Conservation (phyloP, 2,797 vertebrate genomes). For the Acipenser transmontanus region DNA sequence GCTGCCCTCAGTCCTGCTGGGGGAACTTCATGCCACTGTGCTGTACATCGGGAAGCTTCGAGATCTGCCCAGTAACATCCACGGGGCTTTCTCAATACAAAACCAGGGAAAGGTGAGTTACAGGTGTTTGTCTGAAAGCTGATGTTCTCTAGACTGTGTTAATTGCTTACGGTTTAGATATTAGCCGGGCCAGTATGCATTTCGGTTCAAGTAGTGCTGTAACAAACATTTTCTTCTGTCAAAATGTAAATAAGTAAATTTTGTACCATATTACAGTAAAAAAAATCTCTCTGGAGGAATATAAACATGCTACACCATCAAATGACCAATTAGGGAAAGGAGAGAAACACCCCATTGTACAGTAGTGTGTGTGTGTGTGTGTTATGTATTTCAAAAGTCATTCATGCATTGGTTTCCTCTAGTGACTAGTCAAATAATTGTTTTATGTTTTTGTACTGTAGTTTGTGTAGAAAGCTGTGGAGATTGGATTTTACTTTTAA, state of each 20-base stretch:
- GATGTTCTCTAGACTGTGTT: background rate
- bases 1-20: constrained; percentile 75
- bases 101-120: constrained; percentile 80
- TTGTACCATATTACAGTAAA: too few species aligned
- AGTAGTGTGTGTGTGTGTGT: background rate
- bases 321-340: too few species aligned
- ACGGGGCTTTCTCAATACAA: constrained; percentile 72
- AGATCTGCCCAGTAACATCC: constrained; percentile 69
- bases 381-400: background rate
- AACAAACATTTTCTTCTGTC: too few species aligned
- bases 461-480: background rate
- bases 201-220: too few species aligned
- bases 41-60: constrained; percentile 71
- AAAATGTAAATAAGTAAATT: too few species aligned
- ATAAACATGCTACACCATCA: too few species aligned
- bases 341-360: too few species aligned
- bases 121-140: background rate
- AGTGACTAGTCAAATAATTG: background rate
- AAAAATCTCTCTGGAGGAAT: too few species aligned
- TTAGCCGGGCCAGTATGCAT: too few species aligned
- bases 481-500: too few species aligned
- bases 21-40: constrained; percentile 78
- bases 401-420: background rate
- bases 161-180: too few species aligned
- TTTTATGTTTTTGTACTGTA: background rate